Evolutionary conservation across 1,140 invertebrate genomes (phyloP).

Genomic region (Paraescarpia echinospica): DNA sequence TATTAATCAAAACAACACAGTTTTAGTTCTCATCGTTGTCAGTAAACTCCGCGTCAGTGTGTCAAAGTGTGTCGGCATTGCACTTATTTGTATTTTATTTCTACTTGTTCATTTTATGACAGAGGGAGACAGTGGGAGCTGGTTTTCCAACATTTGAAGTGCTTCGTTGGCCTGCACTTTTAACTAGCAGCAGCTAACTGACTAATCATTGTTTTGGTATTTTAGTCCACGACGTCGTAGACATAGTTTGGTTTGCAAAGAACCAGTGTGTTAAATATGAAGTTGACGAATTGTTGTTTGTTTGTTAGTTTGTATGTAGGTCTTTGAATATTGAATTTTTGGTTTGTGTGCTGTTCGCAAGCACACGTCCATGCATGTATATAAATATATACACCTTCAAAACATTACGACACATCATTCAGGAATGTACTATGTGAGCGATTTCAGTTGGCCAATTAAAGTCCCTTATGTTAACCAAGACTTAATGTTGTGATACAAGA

Average conservation of each 20-base stretch:
- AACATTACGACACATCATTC: not conserved
- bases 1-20: not conserved
- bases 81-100: not conserved
- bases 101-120: not conserved
- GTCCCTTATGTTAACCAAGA: not conserved
- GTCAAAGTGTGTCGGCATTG: not conserved
- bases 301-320: not conserved
- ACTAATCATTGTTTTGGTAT: conserved; percentile 6
- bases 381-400: not conserved
- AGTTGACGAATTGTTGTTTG: not conserved
- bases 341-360: not conserved
- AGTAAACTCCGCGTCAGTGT: not conserved
- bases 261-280: not conserved
- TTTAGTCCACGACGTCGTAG: not conserved
- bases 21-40: not conserved
- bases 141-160: not conserved
- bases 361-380: not conserved
- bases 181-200: not conserved
- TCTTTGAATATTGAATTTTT: not conserved
- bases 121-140: no score
- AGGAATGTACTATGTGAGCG: not conserved
- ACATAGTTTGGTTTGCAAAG: not conserved
- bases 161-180: not conserved
- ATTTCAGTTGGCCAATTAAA: not conserved
- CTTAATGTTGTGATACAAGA: not conserved